phyloP scores from a whole-genome alignment of 2,888 invertebrate genomes.

The Syritta pipiens region DNA sequence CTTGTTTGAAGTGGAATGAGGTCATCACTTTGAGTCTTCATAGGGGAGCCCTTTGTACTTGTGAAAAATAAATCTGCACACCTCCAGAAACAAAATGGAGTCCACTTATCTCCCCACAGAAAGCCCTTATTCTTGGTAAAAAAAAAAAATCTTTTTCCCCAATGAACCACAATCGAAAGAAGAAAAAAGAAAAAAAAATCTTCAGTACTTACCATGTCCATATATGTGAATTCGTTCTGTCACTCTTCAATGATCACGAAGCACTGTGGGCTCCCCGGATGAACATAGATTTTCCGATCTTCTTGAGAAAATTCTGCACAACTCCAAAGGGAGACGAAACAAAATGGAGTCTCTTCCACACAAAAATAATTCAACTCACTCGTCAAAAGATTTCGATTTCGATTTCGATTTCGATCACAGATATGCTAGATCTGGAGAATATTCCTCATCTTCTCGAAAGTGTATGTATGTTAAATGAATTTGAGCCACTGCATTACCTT shows the following conservation, averaged over 20 bases:
- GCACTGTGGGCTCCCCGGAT: conserved; percentile 17
- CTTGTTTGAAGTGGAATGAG: conserved; percentile 33
- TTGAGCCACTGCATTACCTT: conserved; percentile 41
- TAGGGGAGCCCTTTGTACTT: neutral
- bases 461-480: conserved; percentile 19
- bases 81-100: conserved; percentile 21
- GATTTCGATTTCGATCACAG: conserved; percentile 20
- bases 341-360: conserved; percentile 63
- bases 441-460: conserved; percentile 12
- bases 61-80: conserved; percentile 1
- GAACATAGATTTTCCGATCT: conserved; percentile 47
- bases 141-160: neutral
- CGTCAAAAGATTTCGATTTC: conserved; percentile 40
- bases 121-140: neutral
- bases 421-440: conserved; percentile 17
- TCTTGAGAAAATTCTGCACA: conserved; percentile 64
- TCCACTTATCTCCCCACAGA: neutral
- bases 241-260: conserved; percentile 27
- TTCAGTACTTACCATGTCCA: conserved; percentile 54
- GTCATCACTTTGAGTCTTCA: conserved; percentile 35
- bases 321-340: conserved; percentile 57
- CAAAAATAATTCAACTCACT: conserved; percentile 22
- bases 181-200: neutral
- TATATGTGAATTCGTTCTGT: conserved; percentile 28
- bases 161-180: conserved; percentile 50